These are phyloP conservation scores for Periphyllus acericola DNA, from an alignment of 2,888 invertebrate genomes.

Conservation along the genomic window DNA sequence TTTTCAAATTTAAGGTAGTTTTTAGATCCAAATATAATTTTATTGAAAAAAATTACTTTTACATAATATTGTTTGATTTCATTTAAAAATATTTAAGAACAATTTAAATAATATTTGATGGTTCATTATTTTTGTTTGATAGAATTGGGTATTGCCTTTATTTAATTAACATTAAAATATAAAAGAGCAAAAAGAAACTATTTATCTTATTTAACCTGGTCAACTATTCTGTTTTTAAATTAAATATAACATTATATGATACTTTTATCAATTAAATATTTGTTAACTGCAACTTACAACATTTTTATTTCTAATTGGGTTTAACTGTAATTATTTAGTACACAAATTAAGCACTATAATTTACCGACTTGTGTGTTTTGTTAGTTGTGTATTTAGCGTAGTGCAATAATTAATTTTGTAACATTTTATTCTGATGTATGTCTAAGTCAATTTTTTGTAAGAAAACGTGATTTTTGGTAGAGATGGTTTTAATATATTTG, in stretches of 20 bases:
- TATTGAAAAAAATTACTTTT: neutral
- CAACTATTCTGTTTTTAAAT: neutral
- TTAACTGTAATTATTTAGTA: neutral
- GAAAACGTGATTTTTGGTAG: constrained; percentile 47
- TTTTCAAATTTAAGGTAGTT: neutral
- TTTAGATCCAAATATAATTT: neutral
- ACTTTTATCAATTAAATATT: neutral
- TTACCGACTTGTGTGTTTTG: neutral
- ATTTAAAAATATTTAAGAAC: neutral
- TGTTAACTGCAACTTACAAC: neutral
- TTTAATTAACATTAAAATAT: neutral
- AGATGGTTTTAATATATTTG: constrained; percentile 60
- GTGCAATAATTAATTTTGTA: constrained; percentile 35
- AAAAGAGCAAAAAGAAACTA: neutral
- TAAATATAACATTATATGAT: constrained; percentile 15
- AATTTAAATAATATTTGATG: neutral
- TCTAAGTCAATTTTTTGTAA: constrained; percentile 53
- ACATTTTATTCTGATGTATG: constrained; percentile 24
- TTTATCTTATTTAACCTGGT: neutral
- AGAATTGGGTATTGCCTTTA: neutral
- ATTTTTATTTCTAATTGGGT: constrained; percentile 5
- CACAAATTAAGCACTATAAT: constrained; percentile 32
- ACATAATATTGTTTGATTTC: too few species aligned
- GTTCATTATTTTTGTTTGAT: neutral
- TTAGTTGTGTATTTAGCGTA: constrained; percentile 23